Evolutionary conservation across 2,888 invertebrate species (phyloP).

Genomic region (Bhutanitis thaidina): DNA sequence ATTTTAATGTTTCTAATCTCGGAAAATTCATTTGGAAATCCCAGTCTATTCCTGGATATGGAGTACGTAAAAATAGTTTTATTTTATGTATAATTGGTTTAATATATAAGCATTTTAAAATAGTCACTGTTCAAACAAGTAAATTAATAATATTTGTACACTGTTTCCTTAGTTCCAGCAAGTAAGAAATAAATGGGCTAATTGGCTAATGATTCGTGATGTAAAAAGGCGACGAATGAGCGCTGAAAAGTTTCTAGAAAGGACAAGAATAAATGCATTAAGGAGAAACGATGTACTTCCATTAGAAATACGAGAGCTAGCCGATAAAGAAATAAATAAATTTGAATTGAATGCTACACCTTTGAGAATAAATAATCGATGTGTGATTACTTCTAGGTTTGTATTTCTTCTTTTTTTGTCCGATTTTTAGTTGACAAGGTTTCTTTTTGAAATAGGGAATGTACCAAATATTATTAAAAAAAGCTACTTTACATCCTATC

Average conservation of each 20-base stretch:
- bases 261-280: constrained; percentile 90
- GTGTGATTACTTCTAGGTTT: constrained; percentile 90
- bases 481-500: no score
- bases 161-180: constrained; percentile 81
- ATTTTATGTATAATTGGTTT: not conserved
- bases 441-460: no score
- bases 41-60: constrained; percentile 53
- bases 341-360: constrained; percentile 87
- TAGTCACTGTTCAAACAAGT: no score
- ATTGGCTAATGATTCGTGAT: constrained; percentile 92
- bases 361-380: constrained; percentile 85
- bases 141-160: not conserved
- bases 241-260: constrained; percentile 85
- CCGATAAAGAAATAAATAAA: constrained; percentile 86
- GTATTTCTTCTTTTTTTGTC: not conserved
- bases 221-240: constrained; percentile 89
- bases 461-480: no score
- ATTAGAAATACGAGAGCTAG: constrained; percentile 87
- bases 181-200: constrained; percentile 87
- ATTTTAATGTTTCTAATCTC: constrained; percentile 49
- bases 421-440: no score
- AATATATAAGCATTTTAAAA: no score
- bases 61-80: constrained; percentile 53
- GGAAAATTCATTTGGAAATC: constrained; percentile 64
- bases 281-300: constrained; percentile 93